phyloP scores from a whole-genome alignment of 2,888 invertebrate genomes.

The Liopterus haemorrhoidalis region DNA sequence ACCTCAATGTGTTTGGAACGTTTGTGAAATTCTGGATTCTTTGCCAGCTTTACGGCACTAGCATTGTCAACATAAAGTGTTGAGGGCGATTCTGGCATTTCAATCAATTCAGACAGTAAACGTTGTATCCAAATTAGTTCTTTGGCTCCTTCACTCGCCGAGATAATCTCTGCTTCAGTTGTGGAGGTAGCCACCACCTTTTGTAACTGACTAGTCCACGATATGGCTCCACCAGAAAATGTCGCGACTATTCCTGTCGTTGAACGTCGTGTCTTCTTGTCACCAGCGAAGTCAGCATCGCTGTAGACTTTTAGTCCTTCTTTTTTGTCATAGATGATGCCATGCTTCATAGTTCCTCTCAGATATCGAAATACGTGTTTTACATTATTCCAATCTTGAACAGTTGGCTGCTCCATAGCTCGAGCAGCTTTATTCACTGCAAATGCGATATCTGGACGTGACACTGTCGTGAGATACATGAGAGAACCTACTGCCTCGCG shows the following conservation, averaged over 20 bases:
- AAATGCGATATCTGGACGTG: conserved; percentile 11
- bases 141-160: too few species aligned
- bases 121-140: too few species aligned
- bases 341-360: conserved; percentile 3
- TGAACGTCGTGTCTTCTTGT: conserved; percentile 18
- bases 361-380: conserved; percentile 12
- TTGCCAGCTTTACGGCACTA: too few species aligned
- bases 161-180: too few species aligned
- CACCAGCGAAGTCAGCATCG: conserved; percentile 23
- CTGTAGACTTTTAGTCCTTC: conserved; percentile 18
- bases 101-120: too few species aligned
- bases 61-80: too few species aligned
- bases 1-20: too few species aligned
- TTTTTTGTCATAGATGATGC: conserved; percentile 6
- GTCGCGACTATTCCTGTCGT: conserved; percentile 14
- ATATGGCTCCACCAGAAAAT: conserved; percentile 2
- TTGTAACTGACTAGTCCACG: too few species aligned
- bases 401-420: conserved; percentile 5
- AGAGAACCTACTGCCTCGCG: conserved; percentile 15
- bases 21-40: too few species aligned
- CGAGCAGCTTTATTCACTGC: conserved; percentile 17
- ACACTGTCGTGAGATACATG: conserved; percentile 8
- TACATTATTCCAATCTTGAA: conserved; percentile 11
- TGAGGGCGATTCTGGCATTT: too few species aligned
- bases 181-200: too few species aligned